Percentiles rank a stretch among this genome's conserved stretches.
phyloP scores from a whole-genome alignment of 2,797 vertebrate genomes.

The Gallinago stenura region DNA sequence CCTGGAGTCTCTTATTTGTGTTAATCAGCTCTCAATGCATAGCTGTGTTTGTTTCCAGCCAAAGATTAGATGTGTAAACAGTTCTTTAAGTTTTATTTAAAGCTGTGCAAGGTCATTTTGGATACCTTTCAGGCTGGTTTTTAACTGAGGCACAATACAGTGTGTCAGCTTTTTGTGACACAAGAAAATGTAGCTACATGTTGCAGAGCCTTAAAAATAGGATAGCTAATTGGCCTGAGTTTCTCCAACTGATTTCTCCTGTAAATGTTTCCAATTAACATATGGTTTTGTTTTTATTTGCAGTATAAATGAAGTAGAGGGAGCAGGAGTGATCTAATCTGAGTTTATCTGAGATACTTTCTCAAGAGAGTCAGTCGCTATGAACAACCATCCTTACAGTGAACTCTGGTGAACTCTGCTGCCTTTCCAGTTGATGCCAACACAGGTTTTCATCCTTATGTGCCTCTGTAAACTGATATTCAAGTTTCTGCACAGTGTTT shows the following conservation, averaged over 20 bases:
- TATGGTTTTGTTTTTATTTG: not conserved
- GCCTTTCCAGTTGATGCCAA: not conserved
- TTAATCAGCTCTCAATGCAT: not conserved
- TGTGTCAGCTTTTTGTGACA: not conserved
- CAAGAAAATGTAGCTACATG: not conserved
- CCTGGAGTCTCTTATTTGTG: not conserved
- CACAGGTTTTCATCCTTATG: not conserved
- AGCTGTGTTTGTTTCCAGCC: not conserved
- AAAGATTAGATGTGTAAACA: not conserved
- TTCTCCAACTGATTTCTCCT: not conserved
- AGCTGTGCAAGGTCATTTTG: not conserved
- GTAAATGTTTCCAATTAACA: not conserved
- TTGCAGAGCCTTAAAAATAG: not conserved
- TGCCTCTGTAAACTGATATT: not conserved
- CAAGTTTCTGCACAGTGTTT: not conserved
- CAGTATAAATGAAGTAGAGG: not conserved
- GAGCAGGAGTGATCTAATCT: not conserved
- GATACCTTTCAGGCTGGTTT: not conserved
- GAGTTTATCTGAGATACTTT: not conserved
- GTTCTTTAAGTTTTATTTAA: not conserved
- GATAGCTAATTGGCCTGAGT: not conserved
- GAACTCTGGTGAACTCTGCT: not conserved
- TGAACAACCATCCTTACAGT: not conserved
- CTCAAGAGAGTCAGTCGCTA: not conserved
- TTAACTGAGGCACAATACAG: not conserved